Conservation (phyloP, 2,113 vertebrate species). For the Rhinogobius similis region DNA sequence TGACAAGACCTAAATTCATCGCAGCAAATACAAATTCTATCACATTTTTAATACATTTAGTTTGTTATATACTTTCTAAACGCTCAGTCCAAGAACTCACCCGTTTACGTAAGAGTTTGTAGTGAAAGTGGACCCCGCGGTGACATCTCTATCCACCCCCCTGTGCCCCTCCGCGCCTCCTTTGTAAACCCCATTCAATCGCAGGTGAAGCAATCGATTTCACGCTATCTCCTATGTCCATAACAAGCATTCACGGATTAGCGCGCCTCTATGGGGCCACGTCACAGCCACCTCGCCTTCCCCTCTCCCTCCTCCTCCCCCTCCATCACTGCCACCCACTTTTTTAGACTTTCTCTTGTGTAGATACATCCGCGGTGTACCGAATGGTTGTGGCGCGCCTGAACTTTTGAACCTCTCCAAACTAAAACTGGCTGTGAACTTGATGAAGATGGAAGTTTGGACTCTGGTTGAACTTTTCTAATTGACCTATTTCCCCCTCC, state of each 20-base stretch:
- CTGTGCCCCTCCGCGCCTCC: conserved; percentile 27
- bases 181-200: conserved; percentile 53
- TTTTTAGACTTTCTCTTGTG: neutral
- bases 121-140: neutral
- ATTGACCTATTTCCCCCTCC: conserved; percentile 69
- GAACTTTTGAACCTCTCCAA: conserved; percentile 81
- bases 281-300: conserved; percentile 20
- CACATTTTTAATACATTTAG: too few species aligned
- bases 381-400: conserved; percentile 75
- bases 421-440: conserved; percentile 69
- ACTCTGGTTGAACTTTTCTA: conserved; percentile 82
- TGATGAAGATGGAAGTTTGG: conserved; percentile 74
- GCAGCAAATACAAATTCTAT: too few species aligned
- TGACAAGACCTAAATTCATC: too few species aligned
- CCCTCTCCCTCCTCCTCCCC: conserved; percentile 42
- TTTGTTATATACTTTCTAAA: too few species aligned
- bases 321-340: neutral
- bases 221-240: conserved; percentile 62
- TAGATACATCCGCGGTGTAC: conserved; percentile 57
- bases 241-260: conserved; percentile 65
- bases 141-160: conserved; percentile 2
- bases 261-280: conserved; percentile 50
- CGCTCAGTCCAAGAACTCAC: too few species aligned
- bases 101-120: neutral
- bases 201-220: conserved; percentile 75